Evolutionary conservation across 2,888 invertebrate genomes (phyloP).

Genomic region (Drosophila mimica): DNA sequence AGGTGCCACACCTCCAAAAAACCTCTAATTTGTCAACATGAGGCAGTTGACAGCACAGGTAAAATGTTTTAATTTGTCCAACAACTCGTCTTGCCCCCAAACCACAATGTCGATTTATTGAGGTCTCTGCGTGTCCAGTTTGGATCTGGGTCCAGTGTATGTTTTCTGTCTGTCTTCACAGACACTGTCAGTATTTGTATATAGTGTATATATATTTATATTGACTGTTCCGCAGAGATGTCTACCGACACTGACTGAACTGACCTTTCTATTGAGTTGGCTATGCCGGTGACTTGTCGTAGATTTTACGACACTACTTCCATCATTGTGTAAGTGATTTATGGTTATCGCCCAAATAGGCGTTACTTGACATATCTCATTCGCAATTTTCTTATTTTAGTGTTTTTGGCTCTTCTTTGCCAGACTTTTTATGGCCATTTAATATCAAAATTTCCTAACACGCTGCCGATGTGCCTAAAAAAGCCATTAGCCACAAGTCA

Average conservation of each 20-base stretch:
- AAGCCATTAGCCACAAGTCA: conserved; percentile 46
- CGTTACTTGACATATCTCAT: conserved; percentile 26
- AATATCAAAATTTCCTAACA: conserved; percentile 49
- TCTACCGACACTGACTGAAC: not conserved
- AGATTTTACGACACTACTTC: conserved; percentile 70
- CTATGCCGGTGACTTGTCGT: conserved; percentile 49
- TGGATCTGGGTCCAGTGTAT: conserved; percentile 10
- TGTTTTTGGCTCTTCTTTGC: conserved; percentile 39
- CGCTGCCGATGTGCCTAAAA: conserved; percentile 36
- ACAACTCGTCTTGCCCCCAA: conserved; percentile 41
- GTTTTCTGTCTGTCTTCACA: not conserved
- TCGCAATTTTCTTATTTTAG: conserved; percentile 29
- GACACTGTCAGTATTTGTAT: not conserved
- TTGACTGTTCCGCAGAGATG: not conserved
- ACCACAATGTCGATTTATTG: conserved; percentile 64
- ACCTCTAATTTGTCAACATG: conserved; percentile 78
- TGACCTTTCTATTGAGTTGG: not conserved
- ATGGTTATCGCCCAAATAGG: conserved; percentile 29
- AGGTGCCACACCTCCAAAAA: conserved; percentile 52
- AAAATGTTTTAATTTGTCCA: conserved; percentile 72
- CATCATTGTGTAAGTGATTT: conserved; percentile 64
- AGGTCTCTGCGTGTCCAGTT: conserved; percentile 26
- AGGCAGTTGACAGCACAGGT: conserved; percentile 43
- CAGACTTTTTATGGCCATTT: not conserved
- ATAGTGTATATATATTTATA: not conserved